Percentiles rank a stretch among this genome's conserved stretches.
Evolutionary conservation across 2,888 invertebrate genomes (phyloP).

Genomic region (Stegana nigrithorax): DNA sequence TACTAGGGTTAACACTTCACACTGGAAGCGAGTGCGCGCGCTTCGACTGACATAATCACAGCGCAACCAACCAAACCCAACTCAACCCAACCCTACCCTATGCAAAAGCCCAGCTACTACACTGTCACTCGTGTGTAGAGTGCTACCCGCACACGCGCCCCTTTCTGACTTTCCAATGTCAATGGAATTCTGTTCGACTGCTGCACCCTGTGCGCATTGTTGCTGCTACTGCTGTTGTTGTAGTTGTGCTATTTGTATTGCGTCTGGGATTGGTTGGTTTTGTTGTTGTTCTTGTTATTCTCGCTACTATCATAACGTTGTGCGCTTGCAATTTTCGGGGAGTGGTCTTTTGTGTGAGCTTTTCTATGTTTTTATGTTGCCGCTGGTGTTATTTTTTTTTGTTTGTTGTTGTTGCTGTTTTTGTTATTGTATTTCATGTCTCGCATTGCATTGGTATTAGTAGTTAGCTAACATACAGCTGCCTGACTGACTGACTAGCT

Average conservation of each 20-base stretch:
- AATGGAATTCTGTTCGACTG: slow-evolving; percentile 27
- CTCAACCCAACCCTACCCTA: slow-evolving; percentile 15
- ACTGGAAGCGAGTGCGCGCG: slow-evolving; percentile 13
- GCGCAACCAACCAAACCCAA: too few relatives aligned
- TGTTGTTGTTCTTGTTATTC: slow-evolving; percentile 40
- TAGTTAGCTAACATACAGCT: too few relatives aligned
- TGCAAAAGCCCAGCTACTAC: too few relatives aligned
- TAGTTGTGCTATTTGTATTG: slow-evolving; percentile 2
- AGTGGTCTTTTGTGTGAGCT: slow-evolving; percentile 51
- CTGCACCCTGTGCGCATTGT: slow-evolving; percentile 52
- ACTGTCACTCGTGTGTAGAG: slow-evolving; percentile 26
- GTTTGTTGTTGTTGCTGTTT: slow-evolving; percentile 3
- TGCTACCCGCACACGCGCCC: too few relatives aligned
- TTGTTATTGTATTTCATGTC: background rate
- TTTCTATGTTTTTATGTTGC: background rate
- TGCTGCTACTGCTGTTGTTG: slow-evolving; percentile 19
- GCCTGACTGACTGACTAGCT: too few relatives aligned
- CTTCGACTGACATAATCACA: slow-evolving; percentile 62
- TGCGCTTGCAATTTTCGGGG: slow-evolving; percentile 59
- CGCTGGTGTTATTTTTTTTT: slow-evolving; percentile 13
- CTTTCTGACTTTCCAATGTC: slow-evolving; percentile 16
- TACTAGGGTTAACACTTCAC: slow-evolving; percentile 13
- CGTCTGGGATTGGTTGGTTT: slow-evolving; percentile 30
- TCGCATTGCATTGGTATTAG: too few relatives aligned
- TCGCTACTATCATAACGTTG: slow-evolving; percentile 31